Base-by-base conservation (phyloP, 2,888 invertebrate genomes). In the Keiferia lycopersicella region DNA sequence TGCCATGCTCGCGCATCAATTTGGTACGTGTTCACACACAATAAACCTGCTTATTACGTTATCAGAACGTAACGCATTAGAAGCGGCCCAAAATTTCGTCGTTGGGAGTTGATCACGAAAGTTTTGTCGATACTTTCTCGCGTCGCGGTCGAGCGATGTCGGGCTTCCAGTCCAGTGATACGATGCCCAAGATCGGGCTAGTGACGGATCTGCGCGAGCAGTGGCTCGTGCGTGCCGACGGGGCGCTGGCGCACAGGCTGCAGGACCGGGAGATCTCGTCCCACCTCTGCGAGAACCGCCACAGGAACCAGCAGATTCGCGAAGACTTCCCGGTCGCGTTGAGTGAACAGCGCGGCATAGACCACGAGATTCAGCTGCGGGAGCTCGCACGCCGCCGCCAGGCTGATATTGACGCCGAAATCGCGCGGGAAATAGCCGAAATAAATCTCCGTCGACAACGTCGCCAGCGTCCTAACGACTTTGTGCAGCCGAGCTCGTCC, bases 231-330 rank as follows among this genome's bases (percentile, higher is more conserved):
- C 83, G 91, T 0, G 72, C 91, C 1, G 92, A 92, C 69, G 91
- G 91, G 0, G 91, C 91, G 34, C 81, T 92, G 53, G 92, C 92
- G 7, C 88, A 91, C 69, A 84, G 88, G 2, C 76, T 92, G 53
- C 92, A 92, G 69, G 92, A 92, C 73, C 86, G 91, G 1, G 92
- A 92, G 73, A 92, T 92, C 64, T 89, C 89, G 0, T 86, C 90
- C 4, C 92, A 91, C 66, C 82, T 92, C 41, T 88, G 88, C 67
- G 91, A 91, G 71, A 92, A 92, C 73, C 79, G 91, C 68, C 87
- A 77, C 69, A 83, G 92, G 11, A 92, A 92, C 72, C 91, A 91
- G 70, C 91, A 88, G 73, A 92, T 92, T 58, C 83, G 92, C 1
- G 92, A 91, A 65, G 92, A 92, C 71, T 92, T 91, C 64, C 92